Evolutionary conservation across 2,888 invertebrate species (phyloP).

Genomic region (Periphyllus acericola): DNA sequence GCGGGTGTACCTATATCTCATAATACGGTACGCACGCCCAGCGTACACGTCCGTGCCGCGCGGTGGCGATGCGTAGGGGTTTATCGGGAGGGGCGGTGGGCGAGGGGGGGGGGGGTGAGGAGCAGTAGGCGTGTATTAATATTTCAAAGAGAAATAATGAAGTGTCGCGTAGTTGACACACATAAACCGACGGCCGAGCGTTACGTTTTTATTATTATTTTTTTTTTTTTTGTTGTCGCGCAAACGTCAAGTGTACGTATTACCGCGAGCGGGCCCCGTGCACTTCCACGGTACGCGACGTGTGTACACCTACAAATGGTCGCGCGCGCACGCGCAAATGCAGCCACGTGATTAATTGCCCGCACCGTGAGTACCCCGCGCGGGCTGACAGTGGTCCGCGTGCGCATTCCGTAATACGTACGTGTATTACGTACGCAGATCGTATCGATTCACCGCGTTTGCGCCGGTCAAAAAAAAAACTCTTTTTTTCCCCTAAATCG

Average conservation of each 20-base stretch:
- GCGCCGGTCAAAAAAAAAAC: no score
- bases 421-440: no score
- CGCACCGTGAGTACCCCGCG: background rate
- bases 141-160: background rate
- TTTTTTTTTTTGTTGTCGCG: background rate
- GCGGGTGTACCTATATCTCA: no score
- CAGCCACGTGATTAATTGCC: conserved; percentile 22
- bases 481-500: no score
- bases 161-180: background rate
- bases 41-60: no score
- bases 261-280: background rate
- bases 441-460: no score
- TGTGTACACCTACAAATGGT: background rate
- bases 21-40: no score
- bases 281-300: background rate
- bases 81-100: no score
- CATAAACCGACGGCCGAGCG: background rate
- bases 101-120: background rate
- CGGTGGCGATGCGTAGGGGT: no score
- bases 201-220: background rate
- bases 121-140: background rate
- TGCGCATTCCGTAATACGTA: no score
- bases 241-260: conserved; percentile 1
- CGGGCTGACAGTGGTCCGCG: background rate
- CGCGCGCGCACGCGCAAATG: background rate